Evolutionary conservation across 2,888 invertebrate genomes (phyloP).

Genomic region (Cheilosia scutellata): DNA sequence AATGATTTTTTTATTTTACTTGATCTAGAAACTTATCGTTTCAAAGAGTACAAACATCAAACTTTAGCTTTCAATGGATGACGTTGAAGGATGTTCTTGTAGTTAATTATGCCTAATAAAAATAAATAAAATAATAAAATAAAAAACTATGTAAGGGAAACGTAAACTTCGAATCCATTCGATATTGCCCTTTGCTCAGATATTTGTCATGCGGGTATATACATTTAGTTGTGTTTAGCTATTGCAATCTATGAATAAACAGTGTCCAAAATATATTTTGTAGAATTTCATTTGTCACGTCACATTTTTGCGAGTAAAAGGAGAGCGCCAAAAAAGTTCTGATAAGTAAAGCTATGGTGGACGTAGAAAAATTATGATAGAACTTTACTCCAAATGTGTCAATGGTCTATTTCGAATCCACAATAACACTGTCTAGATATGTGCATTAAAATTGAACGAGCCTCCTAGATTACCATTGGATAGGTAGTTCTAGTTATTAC

Average conservation of each 20-base stretch:
- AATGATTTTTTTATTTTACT: constrained; percentile 30
- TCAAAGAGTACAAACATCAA: background rate
- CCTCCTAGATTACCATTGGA: background rate
- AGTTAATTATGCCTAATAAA: background rate
- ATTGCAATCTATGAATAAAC: no score
- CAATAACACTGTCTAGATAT: background rate
- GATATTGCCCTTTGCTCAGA: background rate
- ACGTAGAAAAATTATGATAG: background rate
- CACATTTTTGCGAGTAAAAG: no score
- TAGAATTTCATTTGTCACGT: no score
- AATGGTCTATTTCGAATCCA: background rate
- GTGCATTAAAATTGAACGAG: constrained; percentile 14
- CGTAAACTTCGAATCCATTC: background rate
- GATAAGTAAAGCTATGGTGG: background rate
- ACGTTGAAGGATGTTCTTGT: background rate
- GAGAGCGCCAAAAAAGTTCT: no score
- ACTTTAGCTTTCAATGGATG: constrained; percentile 10
- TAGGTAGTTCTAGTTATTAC: background rate
- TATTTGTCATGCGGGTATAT: background rate
- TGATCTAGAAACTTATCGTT: constrained; percentile 26
- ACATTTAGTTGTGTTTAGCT: no score
- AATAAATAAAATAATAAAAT: no score
- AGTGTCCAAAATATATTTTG: no score
- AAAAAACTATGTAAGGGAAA: background rate
- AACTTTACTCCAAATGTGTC: background rate